These are phyloP conservation scores for Drosophila cyrtoloma DNA, from an alignment of 2,888 invertebrate species.

Conservation along the genomic window DNA sequence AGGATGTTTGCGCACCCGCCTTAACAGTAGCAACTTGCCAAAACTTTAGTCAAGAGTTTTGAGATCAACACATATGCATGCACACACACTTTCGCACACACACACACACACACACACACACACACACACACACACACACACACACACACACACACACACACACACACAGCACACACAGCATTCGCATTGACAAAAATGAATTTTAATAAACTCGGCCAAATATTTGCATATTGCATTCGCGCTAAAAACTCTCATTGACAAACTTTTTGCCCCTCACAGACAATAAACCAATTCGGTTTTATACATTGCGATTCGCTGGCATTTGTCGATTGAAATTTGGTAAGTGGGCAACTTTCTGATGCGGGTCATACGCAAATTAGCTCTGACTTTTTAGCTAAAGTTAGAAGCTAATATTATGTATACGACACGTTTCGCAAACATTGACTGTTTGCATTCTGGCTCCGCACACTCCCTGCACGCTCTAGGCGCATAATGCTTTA, in stretches of 20 bases:
- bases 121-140: not conserved
- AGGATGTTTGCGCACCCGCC: conserved; percentile 64
- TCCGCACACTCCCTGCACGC: not conserved
- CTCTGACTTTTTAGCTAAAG: conserved; percentile 61
- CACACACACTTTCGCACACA: conserved; percentile 6
- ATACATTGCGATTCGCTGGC: conserved; percentile 48
- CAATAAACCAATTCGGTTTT: conserved; percentile 74
- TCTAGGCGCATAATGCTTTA: conserved; percentile 46
- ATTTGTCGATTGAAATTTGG: conserved; percentile 62
- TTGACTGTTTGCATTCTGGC: conserved; percentile 40
- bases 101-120: not conserved
- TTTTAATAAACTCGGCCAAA: conserved; percentile 79
- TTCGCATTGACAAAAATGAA: conserved; percentile 74
- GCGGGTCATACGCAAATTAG: conserved; percentile 77
- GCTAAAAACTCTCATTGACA: conserved; percentile 77
- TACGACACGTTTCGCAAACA: conserved; percentile 63
- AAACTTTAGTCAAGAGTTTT: conserved; percentile 78
- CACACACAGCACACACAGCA: not conserved
- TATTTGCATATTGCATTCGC: conserved; percentile 75
- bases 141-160: not conserved
- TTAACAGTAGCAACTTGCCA: conserved; percentile 72
- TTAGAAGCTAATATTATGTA: conserved; percentile 69
- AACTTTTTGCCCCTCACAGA: conserved; percentile 60
- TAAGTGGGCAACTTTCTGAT: conserved; percentile 67
- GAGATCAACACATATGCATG: conserved; percentile 42